Evolutionary conservation across 2,113 vertebrate genomes (phyloP).

Genomic region (Strix aluco): DNA sequence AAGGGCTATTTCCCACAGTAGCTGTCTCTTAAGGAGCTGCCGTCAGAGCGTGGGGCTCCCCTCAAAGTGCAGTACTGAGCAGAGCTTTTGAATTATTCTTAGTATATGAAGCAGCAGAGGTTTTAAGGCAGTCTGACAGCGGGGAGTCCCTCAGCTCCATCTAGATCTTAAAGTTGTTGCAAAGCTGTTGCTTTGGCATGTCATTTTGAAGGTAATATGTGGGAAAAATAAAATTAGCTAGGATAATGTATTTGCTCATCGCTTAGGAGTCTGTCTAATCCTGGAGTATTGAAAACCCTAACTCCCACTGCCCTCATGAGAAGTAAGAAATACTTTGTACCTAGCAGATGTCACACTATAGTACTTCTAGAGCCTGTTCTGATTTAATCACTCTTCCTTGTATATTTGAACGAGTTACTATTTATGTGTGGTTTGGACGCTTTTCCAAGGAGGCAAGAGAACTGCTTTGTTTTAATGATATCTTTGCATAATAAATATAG

Average conservation of each 20-base stretch:
- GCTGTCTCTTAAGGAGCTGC: not conserved
- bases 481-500: not conserved
- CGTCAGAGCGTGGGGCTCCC: not conserved
- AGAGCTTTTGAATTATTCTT: not conserved
- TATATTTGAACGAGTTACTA: not conserved
- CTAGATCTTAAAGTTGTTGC: not conserved
- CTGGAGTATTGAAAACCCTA: not conserved
- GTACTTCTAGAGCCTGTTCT: not conserved
- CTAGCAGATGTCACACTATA: not conserved
- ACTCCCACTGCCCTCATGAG: not conserved
- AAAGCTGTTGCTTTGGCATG: not conserved
- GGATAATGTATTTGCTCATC: not conserved
- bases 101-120: not conserved
- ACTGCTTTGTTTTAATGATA: not conserved
- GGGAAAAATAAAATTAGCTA: not conserved
- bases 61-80: not conserved
- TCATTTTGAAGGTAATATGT: not conserved
- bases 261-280: not conserved
- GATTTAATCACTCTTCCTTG: not conserved
- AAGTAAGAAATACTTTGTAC: not conserved
- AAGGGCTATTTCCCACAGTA: not conserved
- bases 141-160: not conserved
- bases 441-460: not conserved
- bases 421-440: not conserved
- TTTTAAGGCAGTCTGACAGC: not conserved